Evolutionary conservation across 2,888 invertebrate species (phyloP).

Genomic region (Mythimna impura): DNA sequence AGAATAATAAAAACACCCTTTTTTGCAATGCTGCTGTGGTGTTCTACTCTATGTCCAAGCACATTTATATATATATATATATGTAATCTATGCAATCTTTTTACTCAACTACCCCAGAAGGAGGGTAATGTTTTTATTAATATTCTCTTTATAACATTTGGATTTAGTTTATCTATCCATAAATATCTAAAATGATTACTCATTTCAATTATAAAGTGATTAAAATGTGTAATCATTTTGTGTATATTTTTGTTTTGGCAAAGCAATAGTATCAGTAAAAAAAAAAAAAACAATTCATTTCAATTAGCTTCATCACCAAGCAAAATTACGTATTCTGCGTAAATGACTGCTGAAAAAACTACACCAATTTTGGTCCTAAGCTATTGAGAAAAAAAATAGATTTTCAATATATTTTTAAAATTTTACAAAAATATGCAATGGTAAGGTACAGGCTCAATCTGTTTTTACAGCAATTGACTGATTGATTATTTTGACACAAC

Average conservation of each 20-base stretch:
- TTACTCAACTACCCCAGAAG: not conserved
- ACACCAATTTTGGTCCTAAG: not conserved
- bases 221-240: too few species aligned
- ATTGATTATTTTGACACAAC: not conserved
- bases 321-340: not conserved
- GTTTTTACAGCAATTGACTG: not conserved
- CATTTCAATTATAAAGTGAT: not conserved
- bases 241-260: not conserved
- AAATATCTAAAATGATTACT: not conserved
- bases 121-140: not conserved
- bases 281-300: not conserved
- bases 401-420: not conserved
- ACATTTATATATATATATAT: too few species aligned
- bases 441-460: too few species aligned
- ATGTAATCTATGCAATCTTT: not conserved
- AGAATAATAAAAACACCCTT: not conserved
- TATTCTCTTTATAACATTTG: not conserved
- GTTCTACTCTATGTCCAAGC: not conserved
- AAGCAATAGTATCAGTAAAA: not conserved
- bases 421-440: too few species aligned
- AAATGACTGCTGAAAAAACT: not conserved
- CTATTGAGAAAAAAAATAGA: not conserved
- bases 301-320: not conserved
- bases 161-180: not conserved
- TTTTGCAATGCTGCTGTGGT: not conserved